Base-by-base conservation (phyloP, 2,797 vertebrate genomes). In the Emydoidea blandingii region DNA sequence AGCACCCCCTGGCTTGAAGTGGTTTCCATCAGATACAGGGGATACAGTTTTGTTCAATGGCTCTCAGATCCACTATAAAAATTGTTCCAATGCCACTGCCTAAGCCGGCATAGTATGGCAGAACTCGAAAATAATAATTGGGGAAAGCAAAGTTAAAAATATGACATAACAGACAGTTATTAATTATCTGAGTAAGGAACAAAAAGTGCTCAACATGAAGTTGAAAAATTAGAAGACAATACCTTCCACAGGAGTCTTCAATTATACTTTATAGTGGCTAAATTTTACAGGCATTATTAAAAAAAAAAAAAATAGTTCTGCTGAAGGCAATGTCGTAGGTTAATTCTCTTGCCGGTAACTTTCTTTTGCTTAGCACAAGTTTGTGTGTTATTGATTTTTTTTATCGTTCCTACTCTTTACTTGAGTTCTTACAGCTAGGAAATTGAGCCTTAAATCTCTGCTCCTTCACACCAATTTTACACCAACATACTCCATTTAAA, bases 401-500 rank as follows among this genome's bases (percentile, higher is more conserved):
- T 86, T 37, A 76, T 68, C 0, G 23, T 72, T 72, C 76, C 41
- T 54, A 12, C 2, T 78, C 29, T 78, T 68, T 89, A 14, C 41
- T 83, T 1, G n/a, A 92, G 37, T 23, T 85, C 37, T 54, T n/a
- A 85, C 90, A 86, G 50, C 12, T 76, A 47, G 6, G 74, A 7
- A 72, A 31, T 62, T 5, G 62, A 65, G 49, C 8, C 31, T 65
- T 62, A 0, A 37, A 81, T 5, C 29, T 81, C 50, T 47, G n/a
- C 9, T 41, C 3, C 57, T 27, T 29, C 29, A 47, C 41, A 14
- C 8, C 74, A 76, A 44, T 29, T 83, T 91, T 4, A 87, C 15
- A 76, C 0, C 0, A 1, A 41, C 50, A 1, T 0, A 83, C 47
- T n/a, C 57, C 44, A 23, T 10, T n/a, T 37, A 41, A 52, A 56